These are phyloP conservation scores for Drosophila pectinifera DNA, from an alignment of 1,140 invertebrate species.

Conservation along the genomic window DNA sequence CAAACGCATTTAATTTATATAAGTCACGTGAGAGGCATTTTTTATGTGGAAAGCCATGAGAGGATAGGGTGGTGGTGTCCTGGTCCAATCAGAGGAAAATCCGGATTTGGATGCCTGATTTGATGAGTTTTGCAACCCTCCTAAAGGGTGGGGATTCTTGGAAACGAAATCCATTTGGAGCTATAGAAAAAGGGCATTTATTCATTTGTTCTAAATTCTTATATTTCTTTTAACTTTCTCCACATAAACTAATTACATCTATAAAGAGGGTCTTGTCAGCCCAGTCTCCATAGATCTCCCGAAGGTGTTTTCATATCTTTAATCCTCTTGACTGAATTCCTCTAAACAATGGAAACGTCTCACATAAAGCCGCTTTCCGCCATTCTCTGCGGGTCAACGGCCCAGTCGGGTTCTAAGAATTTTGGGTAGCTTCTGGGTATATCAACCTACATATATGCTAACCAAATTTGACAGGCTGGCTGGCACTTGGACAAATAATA, in stretches of 20 bases:
- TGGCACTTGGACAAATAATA: conserved; percentile 52
- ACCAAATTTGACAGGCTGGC: conserved; percentile 29
- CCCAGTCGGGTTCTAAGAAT: not conserved
- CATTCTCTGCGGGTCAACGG: conserved; percentile 1
- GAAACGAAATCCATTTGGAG: conserved; percentile 1
- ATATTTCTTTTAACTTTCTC: not conserved
- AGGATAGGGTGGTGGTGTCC: not conserved
- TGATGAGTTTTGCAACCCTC: conserved; percentile 53
- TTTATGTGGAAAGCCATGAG: conserved; percentile 43
- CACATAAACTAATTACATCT: too few relatives aligned
- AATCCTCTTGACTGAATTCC: too few relatives aligned
- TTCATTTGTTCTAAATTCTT: not conserved
- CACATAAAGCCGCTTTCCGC: not conserved
- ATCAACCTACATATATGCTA: conserved; percentile 10
- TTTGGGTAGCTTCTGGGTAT: not conserved
- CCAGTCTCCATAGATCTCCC: too few relatives aligned
- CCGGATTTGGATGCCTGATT: conserved; percentile 58
- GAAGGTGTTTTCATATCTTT: too few relatives aligned
- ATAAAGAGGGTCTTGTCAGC: too few relatives aligned
- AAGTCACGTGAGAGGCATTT: conserved; percentile 74
- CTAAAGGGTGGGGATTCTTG: conserved; percentile 13
- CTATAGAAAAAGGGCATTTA: not conserved
- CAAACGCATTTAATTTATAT: conserved; percentile 71
- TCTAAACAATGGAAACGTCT: not conserved
- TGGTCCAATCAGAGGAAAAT: conserved; percentile 45